Evolutionary conservation across 2,888 invertebrate genomes (phyloP).

Genomic region (Dioctria rufipes): DNA sequence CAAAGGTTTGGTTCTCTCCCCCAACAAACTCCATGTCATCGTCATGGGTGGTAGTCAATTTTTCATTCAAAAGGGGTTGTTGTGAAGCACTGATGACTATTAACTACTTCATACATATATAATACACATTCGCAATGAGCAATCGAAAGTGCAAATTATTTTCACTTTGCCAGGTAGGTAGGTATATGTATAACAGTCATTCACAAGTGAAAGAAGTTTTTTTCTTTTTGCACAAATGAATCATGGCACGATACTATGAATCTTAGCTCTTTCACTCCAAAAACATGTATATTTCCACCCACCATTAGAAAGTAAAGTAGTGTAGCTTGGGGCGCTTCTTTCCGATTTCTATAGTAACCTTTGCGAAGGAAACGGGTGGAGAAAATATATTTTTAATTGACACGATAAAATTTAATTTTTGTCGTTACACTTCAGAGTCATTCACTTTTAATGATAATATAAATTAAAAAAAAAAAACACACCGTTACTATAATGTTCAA

Average conservation of each 20-base stretch:
- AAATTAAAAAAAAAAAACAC: not conserved
- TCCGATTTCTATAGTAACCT: too few relatives aligned
- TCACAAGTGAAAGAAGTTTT: not conserved
- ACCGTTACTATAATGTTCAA: not conserved
- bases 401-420: not conserved
- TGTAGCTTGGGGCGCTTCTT: too few relatives aligned
- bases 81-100: too few relatives aligned
- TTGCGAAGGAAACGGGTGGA: too few relatives aligned
- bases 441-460: not conserved
- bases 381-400: not conserved
- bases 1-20: not conserved
- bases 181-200: slow-evolving; percentile 1
- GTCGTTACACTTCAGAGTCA: not conserved
- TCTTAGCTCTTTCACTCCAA: not conserved
- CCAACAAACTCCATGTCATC: not conserved
- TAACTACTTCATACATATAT: too few relatives aligned
- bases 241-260: slow-evolving; percentile 9
- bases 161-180: not conserved
- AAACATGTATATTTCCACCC: not conserved
- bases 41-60: slow-evolving; percentile 14
- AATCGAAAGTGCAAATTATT: slow-evolving; percentile 7
- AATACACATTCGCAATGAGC: not conserved
- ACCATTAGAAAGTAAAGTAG: not conserved
- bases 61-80: slow-evolving; percentile 32
- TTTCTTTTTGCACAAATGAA: not conserved